These are phyloP conservation scores for Chelon auratus DNA, from an alignment of 2,797 vertebrate species.

Conservation along the genomic window DNA sequence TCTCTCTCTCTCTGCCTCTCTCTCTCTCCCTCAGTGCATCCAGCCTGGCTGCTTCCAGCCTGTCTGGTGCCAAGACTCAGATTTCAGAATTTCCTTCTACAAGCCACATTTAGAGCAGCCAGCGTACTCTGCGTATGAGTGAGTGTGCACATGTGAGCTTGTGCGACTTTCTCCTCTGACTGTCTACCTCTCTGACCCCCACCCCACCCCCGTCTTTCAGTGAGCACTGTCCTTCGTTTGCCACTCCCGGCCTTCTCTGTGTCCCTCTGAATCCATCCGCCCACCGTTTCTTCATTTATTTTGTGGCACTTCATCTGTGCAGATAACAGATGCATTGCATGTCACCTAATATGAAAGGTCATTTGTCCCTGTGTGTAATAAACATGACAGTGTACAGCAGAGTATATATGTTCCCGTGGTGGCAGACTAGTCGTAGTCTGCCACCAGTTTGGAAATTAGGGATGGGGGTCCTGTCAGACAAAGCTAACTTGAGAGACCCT, in stretches of 20 bases:
- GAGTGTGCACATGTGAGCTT: conserved; percentile 38
- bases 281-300: conserved; percentile 48
- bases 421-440: no score
- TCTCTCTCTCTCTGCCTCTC: conserved; percentile 26
- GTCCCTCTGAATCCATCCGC: conserved; percentile 40
- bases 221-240: conserved; percentile 57
- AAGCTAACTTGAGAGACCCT: conserved; percentile 40
- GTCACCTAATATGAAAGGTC: conserved; percentile 48
- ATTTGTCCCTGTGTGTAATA: conserved; percentile 51
- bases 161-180: conserved; percentile 66
- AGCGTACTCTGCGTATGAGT: conserved; percentile 58
- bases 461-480: neutral
- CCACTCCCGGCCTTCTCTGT: conserved; percentile 43
- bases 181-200: conserved; percentile 54
- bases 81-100: conserved; percentile 92
- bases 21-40: conserved; percentile 68
- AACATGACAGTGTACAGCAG: conserved; percentile 45
- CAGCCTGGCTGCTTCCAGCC: conserved; percentile 88
- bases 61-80: conserved; percentile 94
- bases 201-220: conserved; percentile 48
- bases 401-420: conserved; percentile 62
- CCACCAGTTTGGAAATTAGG: conserved; percentile 6
- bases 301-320: conserved; percentile 41
- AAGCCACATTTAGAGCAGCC: conserved; percentile 91
- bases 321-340: conserved; percentile 39